Conservation (phyloP, 2,113 vertebrate genomes). For the Podocnemis expansa region DNA sequence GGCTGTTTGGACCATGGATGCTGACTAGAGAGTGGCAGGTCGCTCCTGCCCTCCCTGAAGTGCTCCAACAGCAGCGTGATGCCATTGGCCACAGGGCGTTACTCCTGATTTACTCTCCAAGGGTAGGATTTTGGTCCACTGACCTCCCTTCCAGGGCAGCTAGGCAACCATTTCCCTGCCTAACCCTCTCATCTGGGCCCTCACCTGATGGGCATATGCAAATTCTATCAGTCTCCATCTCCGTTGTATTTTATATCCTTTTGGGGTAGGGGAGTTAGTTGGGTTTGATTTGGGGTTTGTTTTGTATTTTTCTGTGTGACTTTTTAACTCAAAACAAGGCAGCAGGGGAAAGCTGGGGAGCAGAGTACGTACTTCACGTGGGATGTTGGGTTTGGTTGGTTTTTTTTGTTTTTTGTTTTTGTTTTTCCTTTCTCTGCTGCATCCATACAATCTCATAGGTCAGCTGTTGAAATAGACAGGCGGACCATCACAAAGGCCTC, state of each 20-base stretch:
- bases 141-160: not conserved
- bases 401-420: not conserved
- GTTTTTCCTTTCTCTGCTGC: not conserved
- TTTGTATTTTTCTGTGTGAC: not conserved
- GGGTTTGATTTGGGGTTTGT: not conserved
- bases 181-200: not conserved
- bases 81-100: not conserved
- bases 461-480: not conserved
- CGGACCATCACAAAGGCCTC: not conserved
- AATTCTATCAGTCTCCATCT: constrained; percentile 36
- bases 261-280: not conserved
- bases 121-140: not conserved
- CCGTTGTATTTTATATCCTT: not conserved
- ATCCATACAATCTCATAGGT: not conserved
- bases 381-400: not conserved
- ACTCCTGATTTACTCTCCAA: not conserved
- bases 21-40: not conserved
- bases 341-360: not conserved
- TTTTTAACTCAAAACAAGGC: not conserved
- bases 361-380: not conserved
- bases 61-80: no score
- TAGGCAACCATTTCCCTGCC: not conserved
- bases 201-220: constrained; percentile 63
- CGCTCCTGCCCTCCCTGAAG: not conserved
- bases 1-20: not conserved